Evolutionary conservation across 2,888 invertebrate genomes (phyloP).

Genomic region (Axea sp.): DNA sequence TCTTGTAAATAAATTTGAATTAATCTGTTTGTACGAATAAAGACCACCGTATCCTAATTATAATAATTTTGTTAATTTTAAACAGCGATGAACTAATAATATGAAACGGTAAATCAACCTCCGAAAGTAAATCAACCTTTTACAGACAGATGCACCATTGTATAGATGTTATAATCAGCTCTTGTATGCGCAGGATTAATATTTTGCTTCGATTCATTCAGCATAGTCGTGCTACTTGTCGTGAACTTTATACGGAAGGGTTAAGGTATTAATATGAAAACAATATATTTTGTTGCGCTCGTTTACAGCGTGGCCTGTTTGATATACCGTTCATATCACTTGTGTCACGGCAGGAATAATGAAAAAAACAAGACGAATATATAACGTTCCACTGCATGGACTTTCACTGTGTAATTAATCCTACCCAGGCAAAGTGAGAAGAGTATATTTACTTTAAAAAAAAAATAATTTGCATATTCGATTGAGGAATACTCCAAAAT

Average conservation of each 20-base stretch:
- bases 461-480: conserved; percentile 7
- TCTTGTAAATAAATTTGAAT: too few species aligned
- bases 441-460: conserved; percentile 26
- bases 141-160: too few species aligned
- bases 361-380: conserved; percentile 24
- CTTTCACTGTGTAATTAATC: conserved; percentile 30
- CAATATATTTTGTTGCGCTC: conserved; percentile 26
- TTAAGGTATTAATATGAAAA: conserved; percentile 44
- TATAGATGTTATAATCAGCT: too few species aligned
- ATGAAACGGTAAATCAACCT: too few species aligned
- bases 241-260: neutral
- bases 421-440: conserved; percentile 18
- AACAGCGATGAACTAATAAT: too few species aligned
- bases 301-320: conserved; percentile 15
- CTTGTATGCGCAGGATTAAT: too few species aligned
- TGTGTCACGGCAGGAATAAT: conserved; percentile 2
- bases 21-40: too few species aligned
- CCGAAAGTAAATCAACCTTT: too few species aligned
- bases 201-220: too few species aligned
- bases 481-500: conserved; percentile 9
- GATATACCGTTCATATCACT: conserved; percentile 15
- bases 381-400: conserved; percentile 24
- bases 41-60: too few species aligned
- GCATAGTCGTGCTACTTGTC: too few species aligned
- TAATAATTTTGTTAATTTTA: too few species aligned